Percentiles rank a stretch among this genome's conserved stretches.
Evolutionary conservation across 1,140 invertebrate species (phyloP).

Genomic region (Matsumurasca onukii): DNA sequence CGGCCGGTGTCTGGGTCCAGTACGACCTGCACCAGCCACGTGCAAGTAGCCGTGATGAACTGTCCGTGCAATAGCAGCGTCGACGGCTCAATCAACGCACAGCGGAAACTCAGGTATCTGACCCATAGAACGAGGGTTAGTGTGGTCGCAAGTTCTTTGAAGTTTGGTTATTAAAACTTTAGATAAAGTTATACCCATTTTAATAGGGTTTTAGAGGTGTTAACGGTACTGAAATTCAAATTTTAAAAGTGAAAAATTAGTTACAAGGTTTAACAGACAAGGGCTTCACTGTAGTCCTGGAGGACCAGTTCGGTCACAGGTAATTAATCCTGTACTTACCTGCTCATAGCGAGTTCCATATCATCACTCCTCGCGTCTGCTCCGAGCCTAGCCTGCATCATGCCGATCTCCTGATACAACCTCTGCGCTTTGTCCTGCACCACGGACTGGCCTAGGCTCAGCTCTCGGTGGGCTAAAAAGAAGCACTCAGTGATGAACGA

Average conservation of each 20-base stretch:
- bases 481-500: conserved; percentile 91
- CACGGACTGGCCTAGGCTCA: conserved; percentile 81
- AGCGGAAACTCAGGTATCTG: conserved; percentile 65
- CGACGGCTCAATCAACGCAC: conserved; percentile 70
- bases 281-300: too few species aligned
- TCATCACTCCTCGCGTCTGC: conserved; percentile 60
- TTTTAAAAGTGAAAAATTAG: too few species aligned
- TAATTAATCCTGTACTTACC: too few species aligned
- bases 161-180: neutral
- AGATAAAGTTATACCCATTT: too few species aligned
- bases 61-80: conserved; percentile 66
- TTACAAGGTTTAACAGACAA: too few species aligned
- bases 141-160: neutral
- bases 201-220: too few species aligned
- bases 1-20: conserved; percentile 48
- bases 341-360: conserved; percentile 62
- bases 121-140: neutral
- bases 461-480: conserved; percentile 82
- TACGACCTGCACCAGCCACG: conserved; percentile 83
- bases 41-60: conserved; percentile 77
- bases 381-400: conserved; percentile 65
- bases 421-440: conserved; percentile 73
- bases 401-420: conserved; percentile 69
- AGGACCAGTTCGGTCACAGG: too few species aligned
- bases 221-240: too few species aligned